Evolutionary conservation across 2,113 vertebrate species (phyloP), one percentile per base, ranked within the genome.

Genomic region (Apodemus sylvaticus): DNA sequence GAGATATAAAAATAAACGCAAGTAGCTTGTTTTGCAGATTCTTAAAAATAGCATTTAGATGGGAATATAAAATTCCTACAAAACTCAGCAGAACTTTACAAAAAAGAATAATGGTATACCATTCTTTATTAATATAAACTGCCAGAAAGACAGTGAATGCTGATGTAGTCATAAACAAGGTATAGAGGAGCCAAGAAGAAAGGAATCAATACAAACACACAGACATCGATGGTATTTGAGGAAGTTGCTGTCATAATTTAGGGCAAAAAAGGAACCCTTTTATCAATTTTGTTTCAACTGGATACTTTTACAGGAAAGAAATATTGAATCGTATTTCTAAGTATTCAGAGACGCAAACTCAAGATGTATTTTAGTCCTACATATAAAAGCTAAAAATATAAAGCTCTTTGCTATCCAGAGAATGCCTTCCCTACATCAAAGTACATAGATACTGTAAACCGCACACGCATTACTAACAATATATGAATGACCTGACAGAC

Each of bases 291-390:
- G 22, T 45, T 82, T 4, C 36, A 86, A 39, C 26, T 92, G 48
- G 45, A 26, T 90, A 89, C 53, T 11, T 89, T 79, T 86, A n/a
- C 36, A 62, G 13, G 22, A 22, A 77, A 51, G 86, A 89, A 39
- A 42, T 29, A 20, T 89, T 94, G 58, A 86, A 12, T 66, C 66
- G 14, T 82, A 87, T 93, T 96, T 92, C 48, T 86, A 48, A 76
- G 17, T 48, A 66, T 20, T 26, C 13, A 90, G 24, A 81, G 92
- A 86, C 86, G 3, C 64, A 14, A 94, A 78, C 16, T 76, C 34
- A 93, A 90, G 86, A 82, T 90, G 53, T 60, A 71, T 97, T 86
- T 82, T n/a, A 90, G 19, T 36, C 9, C 17, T 90, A 95, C 60
- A 87, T 81, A 60, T 68, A 86, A 92, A 71, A 86, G 45, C 55